Base-by-base conservation (phyloP, 2,113 vertebrate species). In the Engraulis encrasicolus region DNA sequence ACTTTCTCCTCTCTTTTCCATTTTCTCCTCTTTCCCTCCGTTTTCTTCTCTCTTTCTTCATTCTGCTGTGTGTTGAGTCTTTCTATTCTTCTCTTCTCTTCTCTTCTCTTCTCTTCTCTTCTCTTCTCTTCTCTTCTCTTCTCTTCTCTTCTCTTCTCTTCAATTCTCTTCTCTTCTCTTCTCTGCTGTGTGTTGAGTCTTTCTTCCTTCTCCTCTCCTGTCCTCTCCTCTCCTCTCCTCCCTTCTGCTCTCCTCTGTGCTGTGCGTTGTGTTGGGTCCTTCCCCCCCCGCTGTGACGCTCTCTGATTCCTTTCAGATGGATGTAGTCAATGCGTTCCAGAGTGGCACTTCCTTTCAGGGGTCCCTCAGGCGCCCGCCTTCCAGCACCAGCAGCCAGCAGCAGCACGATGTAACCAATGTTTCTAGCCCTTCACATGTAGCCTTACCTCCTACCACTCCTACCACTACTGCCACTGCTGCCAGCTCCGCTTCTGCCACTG, bases 351-450 rank as follows among this genome's bases (percentile, higher is more conserved):
- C 98, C 97, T 99, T 99, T 98, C 98, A 99, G 98, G 98, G 97
- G 96, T 96, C 97, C 96, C 96, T 99, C 94, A 99, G 98, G 97
- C 97, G 98, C 93, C 98, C 99, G 96, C 97, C 98, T 95, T 99
- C 98, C 97, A 99, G 97, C 97, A 96, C 96, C 97, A 99, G 98
- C 97, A n/a, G n/a, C n/a, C n/a, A n/a, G n/a, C 98, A 99, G 95
- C 98, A 99, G 95, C 98, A 99, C 96, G 98, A 99, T 99, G 98
- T 99, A 99, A 99, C 98, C 98, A 98, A 99, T 98, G 97, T 99
- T 99, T 99, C 98, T 99, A 99, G 98, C 98, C 98, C 98, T 99
- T 97, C 98, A 98, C 98, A 99, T 99, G 98, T 99, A 99, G 98
- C 97, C 96, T 99, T 98, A 98, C 97, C 98, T 96, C 96, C 98